Evolutionary conservation across 2,113 vertebrate genomes (phyloP).

Genomic region (Neotragus pygmaeus): DNA sequence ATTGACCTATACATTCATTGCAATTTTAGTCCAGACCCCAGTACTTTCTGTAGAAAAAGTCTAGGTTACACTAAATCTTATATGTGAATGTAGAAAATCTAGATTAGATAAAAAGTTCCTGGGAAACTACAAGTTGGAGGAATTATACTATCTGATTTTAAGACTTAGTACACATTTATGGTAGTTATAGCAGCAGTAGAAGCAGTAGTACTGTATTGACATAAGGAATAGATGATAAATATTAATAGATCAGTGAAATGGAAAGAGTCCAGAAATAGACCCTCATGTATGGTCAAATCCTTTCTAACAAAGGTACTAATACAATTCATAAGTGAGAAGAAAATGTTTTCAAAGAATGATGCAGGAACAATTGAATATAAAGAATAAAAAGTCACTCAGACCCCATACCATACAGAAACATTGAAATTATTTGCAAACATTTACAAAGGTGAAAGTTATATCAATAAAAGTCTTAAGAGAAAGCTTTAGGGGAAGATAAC

Average conservation of each 20-base stretch:
- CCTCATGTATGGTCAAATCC: not conserved
- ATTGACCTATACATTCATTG: not conserved
- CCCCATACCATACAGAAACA: not conserved
- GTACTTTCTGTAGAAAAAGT: not conserved
- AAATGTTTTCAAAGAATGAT: not conserved
- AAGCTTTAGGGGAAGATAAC: not conserved
- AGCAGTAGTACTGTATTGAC: not conserved
- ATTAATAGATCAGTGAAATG: not conserved
- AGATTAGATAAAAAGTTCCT: not conserved
- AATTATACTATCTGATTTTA: not conserved
- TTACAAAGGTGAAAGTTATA: not conserved
- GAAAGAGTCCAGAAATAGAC: not conserved
- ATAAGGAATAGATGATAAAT: not conserved
- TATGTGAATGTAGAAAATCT: not conserved
- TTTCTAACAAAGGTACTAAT: not conserved
- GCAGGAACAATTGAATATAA: not conserved
- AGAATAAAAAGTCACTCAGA: not conserved
- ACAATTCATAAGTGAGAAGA: not conserved
- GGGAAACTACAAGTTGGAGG: not conserved
- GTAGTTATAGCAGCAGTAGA: not conserved
- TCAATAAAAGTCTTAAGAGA: not conserved
- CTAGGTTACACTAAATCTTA: not conserved
- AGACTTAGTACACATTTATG: not conserved
- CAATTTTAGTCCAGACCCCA: not conserved
- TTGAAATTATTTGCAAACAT: not conserved